These are phyloP conservation scores for Olivierus martensii DNA, from an alignment of 1,140 invertebrate species.

Conservation along the genomic window DNA sequence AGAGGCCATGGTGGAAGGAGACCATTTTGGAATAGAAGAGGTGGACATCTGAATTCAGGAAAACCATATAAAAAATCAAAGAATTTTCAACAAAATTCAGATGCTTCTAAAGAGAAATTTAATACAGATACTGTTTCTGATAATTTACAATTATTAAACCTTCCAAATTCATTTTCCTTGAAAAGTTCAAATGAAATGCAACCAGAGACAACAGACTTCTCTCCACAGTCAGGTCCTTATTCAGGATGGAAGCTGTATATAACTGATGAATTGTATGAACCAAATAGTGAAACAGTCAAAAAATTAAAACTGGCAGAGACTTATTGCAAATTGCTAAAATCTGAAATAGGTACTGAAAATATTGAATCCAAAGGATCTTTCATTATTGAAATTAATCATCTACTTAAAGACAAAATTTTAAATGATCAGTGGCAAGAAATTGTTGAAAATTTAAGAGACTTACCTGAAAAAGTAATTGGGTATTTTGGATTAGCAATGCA, in stretches of 20 bases:
- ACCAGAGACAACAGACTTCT: neutral
- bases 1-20: no score
- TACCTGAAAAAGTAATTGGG: slow-evolving; percentile 45
- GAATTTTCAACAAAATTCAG: no score
- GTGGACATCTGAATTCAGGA: no score
- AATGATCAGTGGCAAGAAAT: slow-evolving; percentile 44
- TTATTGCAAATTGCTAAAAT: slow-evolving; percentile 40
- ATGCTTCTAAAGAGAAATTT: no score
- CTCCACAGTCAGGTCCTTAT: slow-evolving; percentile 30
- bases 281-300: slow-evolving; percentile 28
- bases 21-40: no score
- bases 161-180: no score
- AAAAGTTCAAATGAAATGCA: no score
- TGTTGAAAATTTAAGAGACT: slow-evolving; percentile 45
- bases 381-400: slow-evolving; percentile 44
- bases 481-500: slow-evolving; percentile 56
- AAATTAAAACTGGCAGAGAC: slow-evolving; percentile 39
- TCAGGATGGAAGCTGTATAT: slow-evolving; percentile 54
- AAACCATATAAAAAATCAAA: no score
- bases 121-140: no score
- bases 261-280: slow-evolving; percentile 41
- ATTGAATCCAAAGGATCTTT: slow-evolving; percentile 47
- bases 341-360: slow-evolving; percentile 39
- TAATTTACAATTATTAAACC: no score
- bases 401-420: slow-evolving; percentile 45